Conservation (phyloP, 2,113 vertebrate genomes). For the Uropsilus gracilis region DNA sequence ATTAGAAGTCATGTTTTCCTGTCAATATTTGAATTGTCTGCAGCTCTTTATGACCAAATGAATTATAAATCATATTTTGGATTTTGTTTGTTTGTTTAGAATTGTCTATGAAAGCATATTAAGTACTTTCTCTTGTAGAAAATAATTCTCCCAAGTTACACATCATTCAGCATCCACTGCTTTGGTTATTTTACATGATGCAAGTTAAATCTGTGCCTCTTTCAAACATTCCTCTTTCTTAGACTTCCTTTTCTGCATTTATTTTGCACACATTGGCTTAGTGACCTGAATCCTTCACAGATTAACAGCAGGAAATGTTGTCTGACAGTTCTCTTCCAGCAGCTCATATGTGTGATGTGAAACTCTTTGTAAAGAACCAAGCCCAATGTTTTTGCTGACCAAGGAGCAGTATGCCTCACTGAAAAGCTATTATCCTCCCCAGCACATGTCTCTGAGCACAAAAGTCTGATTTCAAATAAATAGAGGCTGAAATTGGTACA, state of each 20-base stretch:
- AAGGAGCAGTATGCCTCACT: background rate
- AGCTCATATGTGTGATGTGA: background rate
- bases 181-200: background rate
- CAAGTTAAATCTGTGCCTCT: background rate
- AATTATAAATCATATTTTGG: slow-evolving; percentile 22
- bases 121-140: background rate
- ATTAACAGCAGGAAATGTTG: slow-evolving; percentile 70
- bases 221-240: background rate
- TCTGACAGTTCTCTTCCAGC: background rate
- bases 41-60: slow-evolving; percentile 11
- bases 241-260: slow-evolving; percentile 25
- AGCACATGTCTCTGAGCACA: background rate
- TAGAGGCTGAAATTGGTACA: slow-evolving; percentile 45
- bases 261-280: background rate
- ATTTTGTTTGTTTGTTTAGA: background rate
- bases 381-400: background rate
- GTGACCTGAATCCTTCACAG: slow-evolving; percentile 34
- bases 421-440: slow-evolving; percentile 53
- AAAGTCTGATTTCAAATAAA: slow-evolving; percentile 57
- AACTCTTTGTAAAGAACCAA: slow-evolving; percentile 50
- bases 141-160: background rate
- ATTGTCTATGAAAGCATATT: background rate
- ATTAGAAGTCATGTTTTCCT: background rate
- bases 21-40: background rate
- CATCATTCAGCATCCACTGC: background rate